Base-by-base conservation (phyloP, 2,888 invertebrate species). In the Lasioglossum leucozonium region DNA sequence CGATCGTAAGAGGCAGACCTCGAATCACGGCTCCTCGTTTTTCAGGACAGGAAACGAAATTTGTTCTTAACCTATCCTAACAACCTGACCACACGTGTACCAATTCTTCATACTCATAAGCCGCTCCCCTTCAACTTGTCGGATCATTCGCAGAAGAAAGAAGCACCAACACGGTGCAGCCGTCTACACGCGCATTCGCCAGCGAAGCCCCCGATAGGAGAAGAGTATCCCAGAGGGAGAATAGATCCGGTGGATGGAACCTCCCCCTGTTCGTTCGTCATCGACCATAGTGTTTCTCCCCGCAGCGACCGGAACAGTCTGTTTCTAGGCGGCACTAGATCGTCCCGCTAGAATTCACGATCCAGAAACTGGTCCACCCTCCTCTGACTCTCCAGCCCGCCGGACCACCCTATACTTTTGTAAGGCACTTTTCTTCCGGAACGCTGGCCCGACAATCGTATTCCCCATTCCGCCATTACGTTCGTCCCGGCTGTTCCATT, bases 361-460 rank as follows among this genome's bases (percentile, higher is more conserved):
- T 77, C 83, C 51, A 77, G 82, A 86, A 81, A 79, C 77, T 75
- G 65, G 79, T 79, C 84, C 85, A 77, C 73, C 77, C 65, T 72
- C 81, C 79, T 62, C 79, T 80, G 67, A 84, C 86, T 83, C 87
- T 78, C 2, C 16, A 0, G 26, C 16, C 58, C 5, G 26, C 26
- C 58, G 16, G 13, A 26, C 58, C 58, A 58, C 58, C 58, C 87
- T 91, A 86, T 87, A 88, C 90, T 91, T 92, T 93, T 92, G 90
- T 92, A 92, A 92, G 92, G 92, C 92, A 94, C 93, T 94, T 93
- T 93, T 92, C 92, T 94, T 93, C 93, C 93, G 92, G 93, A 93
- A 93, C 93, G 93, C 92, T 93, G 92, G 91, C 82, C 91, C 93
- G 92, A 93, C 94, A 94, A 94, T 94, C 93, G 94, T 93, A 94